Conservation (phyloP, 2,113 vertebrate species). For the Agelaius tricolor region DNA sequence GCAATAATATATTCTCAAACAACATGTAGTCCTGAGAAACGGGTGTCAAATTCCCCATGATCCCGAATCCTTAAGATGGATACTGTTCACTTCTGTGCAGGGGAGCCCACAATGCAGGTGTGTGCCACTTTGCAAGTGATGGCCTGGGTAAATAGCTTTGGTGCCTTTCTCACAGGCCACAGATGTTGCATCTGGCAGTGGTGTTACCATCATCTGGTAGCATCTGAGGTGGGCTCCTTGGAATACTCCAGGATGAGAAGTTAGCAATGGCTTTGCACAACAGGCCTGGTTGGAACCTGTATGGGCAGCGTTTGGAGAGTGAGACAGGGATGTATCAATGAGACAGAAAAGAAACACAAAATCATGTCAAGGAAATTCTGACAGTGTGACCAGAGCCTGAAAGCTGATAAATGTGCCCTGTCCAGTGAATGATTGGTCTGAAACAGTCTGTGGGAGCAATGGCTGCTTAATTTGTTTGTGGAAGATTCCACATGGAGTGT, state of each 20-base stretch:
- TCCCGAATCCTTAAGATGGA: background rate
- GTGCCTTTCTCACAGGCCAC: background rate
- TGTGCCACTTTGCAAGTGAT: background rate
- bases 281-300: background rate
- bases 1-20: background rate
- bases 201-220: background rate
- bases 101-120: background rate
- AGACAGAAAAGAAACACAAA: background rate
- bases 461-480: background rate
- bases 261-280: background rate
- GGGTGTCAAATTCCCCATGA: background rate
- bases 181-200: no score
- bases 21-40: background rate
- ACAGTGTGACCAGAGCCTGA: background rate
- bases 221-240: accelerated
- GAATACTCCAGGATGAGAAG: background rate
- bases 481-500: background rate
- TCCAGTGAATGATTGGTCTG: accelerated
- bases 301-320: background rate
- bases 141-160: background rate
- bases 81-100: background rate
- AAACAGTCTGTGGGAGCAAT: background rate
- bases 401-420: background rate
- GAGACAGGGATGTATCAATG: background rate
- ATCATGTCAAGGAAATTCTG: background rate